phyloP scores from a whole-genome alignment of 2,888 invertebrate genomes.

The Conchocele bisecta region DNA sequence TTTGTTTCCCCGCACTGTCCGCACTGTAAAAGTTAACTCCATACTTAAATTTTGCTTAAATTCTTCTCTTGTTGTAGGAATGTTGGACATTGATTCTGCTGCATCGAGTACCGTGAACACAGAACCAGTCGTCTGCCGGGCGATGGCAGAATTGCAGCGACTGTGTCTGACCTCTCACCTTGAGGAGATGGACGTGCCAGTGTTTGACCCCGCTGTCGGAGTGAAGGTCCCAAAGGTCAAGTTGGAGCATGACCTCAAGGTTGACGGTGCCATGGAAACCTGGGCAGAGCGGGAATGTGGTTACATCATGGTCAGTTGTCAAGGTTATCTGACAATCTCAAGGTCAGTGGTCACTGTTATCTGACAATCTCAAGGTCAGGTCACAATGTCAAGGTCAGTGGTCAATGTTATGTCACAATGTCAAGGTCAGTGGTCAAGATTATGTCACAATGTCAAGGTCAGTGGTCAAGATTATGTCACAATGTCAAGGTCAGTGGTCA shows the following conservation, averaged over 20 bases:
- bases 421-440: conserved; percentile 35
- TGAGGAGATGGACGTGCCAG: conserved; percentile 9
- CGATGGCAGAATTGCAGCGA: conserved; percentile 5
- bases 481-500: too few species aligned
- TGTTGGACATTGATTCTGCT: conserved; percentile 27
- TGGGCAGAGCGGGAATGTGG: conserved; percentile 60
- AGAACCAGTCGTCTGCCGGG: conserved; percentile 1
- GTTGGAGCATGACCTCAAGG: conserved; percentile 42
- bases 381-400: conserved; percentile 17
- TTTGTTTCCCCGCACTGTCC: too few species aligned
- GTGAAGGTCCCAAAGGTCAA: conserved; percentile 34
- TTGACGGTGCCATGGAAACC: conserved; percentile 63
- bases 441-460: too few species aligned
- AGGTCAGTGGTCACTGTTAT: too few species aligned
- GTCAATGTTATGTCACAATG: conserved; percentile 33
- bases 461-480: too few species aligned
- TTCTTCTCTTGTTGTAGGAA: not conserved
- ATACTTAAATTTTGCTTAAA: too few species aligned
- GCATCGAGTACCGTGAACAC: too few species aligned
- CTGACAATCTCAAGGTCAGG: too few species aligned
- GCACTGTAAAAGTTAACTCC: too few species aligned
- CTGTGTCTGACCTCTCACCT: conserved; percentile 7
- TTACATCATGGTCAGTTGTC: conserved; percentile 40
- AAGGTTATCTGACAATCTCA: too few species aligned
- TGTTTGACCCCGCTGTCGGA: conserved; percentile 46